Evolutionary conservation across 2,888 invertebrate species (phyloP), one percentile per base, ranked within the genome.

Genomic region (Tinea trinotella): DNA sequence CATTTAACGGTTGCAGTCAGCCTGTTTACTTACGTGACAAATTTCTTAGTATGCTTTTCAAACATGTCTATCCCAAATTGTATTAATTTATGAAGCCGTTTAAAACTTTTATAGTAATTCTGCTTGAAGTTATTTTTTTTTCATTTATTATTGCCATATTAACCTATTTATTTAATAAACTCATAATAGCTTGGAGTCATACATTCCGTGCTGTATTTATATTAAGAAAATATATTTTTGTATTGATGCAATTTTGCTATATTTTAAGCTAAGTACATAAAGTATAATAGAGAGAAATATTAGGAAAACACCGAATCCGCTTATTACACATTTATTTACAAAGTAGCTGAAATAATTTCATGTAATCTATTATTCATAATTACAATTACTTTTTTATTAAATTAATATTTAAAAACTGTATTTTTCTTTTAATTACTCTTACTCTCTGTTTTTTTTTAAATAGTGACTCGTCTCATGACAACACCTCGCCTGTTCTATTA

Each of bases 131-230:
- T n/a, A n/a, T n/a, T n/a, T n/a, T n/a, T n/a, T n/a, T n/a, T n/a
- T n/a, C n/a, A n/a, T n/a, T n/a, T 24, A 24, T 7, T 9, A 24
- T 35, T 35, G 35, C 35, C 35, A 35, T n/a, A 35, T 12, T 35
- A 22, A 12, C 35, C 13, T 13, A 40, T 12, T 15, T n/a, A n/a
- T n/a, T n/a, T n/a, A n/a, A 13, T 13, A 40, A 40, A 3, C 2
- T 30, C 7, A 2, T 4, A 40, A 40, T 40, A 40, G 13, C 40
- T 40, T 40, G 40, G 40, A 40, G 40, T 40, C 30, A 30, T n/a
- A 40, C 40, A 40, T 40, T 40, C 40, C 40, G 13, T 40, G 40
- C 12, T 40, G 13, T 40, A 40, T 40, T 40, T 40, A 40, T 15
- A 12, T 5, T 22, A 30, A 30, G 30, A 30, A 6, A 40, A 40